Conservation (phyloP, 1,140 invertebrate species). For the Dufourea novaeangliae region DNA sequence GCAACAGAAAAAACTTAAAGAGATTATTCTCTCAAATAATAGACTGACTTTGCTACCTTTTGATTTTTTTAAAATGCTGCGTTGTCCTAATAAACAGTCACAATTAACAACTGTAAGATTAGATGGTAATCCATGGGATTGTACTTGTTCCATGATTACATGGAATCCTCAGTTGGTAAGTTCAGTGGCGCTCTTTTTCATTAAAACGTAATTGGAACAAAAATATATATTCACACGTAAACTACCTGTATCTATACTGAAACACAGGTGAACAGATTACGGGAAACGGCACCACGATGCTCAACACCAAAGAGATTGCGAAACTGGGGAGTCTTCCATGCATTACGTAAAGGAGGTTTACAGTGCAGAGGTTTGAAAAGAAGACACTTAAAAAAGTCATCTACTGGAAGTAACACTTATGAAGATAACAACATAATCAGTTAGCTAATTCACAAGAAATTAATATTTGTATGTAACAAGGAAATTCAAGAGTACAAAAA, state of each 20-base stretch:
- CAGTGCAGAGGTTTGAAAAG: conserved; percentile 71
- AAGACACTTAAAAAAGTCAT: conserved; percentile 53
- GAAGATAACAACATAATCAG: conserved; percentile 72
- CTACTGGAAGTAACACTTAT: conserved; percentile 50
- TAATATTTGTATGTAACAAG: conserved; percentile 33
- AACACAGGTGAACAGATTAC: conserved; percentile 80
- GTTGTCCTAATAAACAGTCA: conserved; percentile 69
- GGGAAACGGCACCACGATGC: conserved; percentile 84
- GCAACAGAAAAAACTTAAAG: conserved; percentile 83
- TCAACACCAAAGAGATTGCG: conserved; percentile 82
- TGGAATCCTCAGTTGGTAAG: conserved; percentile 83
- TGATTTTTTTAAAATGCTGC: conserved; percentile 83
- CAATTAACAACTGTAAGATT: conserved; percentile 81
- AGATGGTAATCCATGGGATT: conserved; percentile 87
- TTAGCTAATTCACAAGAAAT: conserved; percentile 47
- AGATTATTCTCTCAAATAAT: conserved; percentile 85
- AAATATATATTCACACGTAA: conserved; percentile 9
- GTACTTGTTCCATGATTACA: conserved; percentile 84
- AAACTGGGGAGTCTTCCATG: conserved; percentile 85
- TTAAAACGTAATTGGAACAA: neutral
- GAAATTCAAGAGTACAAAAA: conserved; percentile 37
- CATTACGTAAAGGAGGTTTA: conserved; percentile 80
- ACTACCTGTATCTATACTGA: conserved; percentile 19
- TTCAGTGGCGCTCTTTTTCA: neutral
- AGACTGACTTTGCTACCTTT: conserved; percentile 82